Evolutionary conservation across 1,140 invertebrate species (phyloP), one percentile per base, ranked within the genome.

Genomic region (Caerostris darwini): DNA sequence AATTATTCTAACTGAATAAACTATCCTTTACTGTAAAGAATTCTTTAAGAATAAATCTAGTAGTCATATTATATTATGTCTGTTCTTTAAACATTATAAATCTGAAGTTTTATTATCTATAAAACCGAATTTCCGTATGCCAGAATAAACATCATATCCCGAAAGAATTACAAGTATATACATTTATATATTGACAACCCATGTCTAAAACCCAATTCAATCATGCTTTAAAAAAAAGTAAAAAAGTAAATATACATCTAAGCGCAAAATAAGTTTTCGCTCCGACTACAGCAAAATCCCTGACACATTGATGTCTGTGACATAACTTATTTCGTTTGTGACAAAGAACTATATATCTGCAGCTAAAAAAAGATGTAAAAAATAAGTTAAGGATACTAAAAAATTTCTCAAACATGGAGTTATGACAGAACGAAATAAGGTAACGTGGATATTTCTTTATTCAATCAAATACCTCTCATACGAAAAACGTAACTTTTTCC

Each of bases 241-340:
- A n/a, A n/a, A n/a, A n/a, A n/a, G n/a, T n/a, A 61, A 14, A 61
- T 61, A 61, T 61, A 61, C 17, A 14, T 61, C 10, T 71, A 7
- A 34, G 19, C 3, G 34, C 8, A 19, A 71, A 71, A 71, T 34
- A 71, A 34, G 34, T 71, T 71, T 69, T n/a, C 19, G 10, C 0
- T 6, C 4, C 7, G 34, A 8, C 19, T 8, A 10, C 34, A 34
- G 19, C 6, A 71, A 71, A 71, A 7, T 69, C 3, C 34, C 3
- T 71, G 67, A 71, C 34, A 71, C 34, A 7, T 71, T 71, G 69
- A 71, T 34, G 19, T 71, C 19, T 71, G 69, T 71, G 69, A 71
- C 69, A 71, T n/a, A n/a, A n/a, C n/a, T 34, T 34, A 19, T 71
- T 71, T 71, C 69, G 7, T 50, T 7, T 71, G 19, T 71, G n/a